Evolutionary conservation across 1,140 invertebrate species (phyloP), one percentile per base, ranked within the genome.

Genomic region (Radopholus similis): DNA sequence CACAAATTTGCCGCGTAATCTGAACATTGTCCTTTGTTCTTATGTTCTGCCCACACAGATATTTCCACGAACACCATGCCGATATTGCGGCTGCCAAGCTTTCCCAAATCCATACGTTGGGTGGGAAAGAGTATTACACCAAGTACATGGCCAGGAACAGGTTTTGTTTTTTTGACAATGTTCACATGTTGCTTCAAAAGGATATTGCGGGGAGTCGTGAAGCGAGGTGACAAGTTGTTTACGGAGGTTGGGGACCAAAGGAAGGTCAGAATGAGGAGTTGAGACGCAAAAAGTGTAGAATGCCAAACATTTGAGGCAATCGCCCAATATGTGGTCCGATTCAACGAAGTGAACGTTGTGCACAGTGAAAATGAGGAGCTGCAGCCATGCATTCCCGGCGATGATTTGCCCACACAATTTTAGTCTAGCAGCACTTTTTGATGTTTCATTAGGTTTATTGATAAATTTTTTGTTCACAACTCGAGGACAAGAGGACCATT

Each of bases 321-420:
- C 28, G 44, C 64, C 0, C 23, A 40, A 40, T 66, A 64, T 66
- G 38, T 66, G 37, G 13, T 2, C 21, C 64, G 64, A 26, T 66
- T 40, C 35, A 54, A 66, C 34, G 37, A 23, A 38, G 30, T 66
- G 28, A 40, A 56, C 30, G 42, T 44, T 26, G 57, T 66, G 28
- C 44, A 32, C 15, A 66, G 28, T 26, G 60, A 66, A 28, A 51
- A 66, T 34, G 64, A 66, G 35, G 11, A 66, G 42, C 59, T 66
- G 47, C 23, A 21, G 26, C 23, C 21, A 8, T 26, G 35, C 60
- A 42, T 66, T 40, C 26, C 26, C 13, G 64, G 64, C 3, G 64
- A 66, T 66, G 63, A 62, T n/a, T 21, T 47, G 15, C 8, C 58
- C 13, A 30, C 8, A 9, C 21, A 23, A 51, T 9, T 51, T 9